phyloP scores from a whole-genome alignment of 2,888 invertebrate genomes.

The Cheilosia pagana region DNA sequence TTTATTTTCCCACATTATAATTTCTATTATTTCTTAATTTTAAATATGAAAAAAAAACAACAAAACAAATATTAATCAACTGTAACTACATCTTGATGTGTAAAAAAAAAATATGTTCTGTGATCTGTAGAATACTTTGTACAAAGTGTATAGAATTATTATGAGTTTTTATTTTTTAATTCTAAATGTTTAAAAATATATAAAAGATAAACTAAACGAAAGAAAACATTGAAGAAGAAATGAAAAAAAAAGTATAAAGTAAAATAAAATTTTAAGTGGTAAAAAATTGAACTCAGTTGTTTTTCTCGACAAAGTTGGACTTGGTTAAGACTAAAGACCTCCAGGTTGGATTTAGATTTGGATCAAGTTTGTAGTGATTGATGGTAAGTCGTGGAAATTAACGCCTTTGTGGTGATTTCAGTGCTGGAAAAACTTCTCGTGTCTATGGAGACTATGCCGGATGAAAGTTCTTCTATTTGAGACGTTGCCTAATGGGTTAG shows the following conservation, averaged over 20 bases:
- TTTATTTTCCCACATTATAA: conserved; percentile 55
- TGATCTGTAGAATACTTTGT: conserved; percentile 84
- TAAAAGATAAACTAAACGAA: conserved; percentile 46
- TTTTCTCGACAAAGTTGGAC: not conserved
- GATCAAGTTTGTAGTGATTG: not conserved
- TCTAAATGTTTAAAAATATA: conserved; percentile 60
- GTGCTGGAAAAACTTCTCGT: too few relatives aligned
- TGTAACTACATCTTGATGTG: conserved; percentile 75
- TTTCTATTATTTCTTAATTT: conserved; percentile 65
- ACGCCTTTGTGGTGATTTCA: too few relatives aligned
- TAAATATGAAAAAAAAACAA: conserved; percentile 60
- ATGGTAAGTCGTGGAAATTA: too few relatives aligned
- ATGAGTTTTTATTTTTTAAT: conserved; percentile 78
- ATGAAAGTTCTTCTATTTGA: too few relatives aligned
- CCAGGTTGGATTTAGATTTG: too few relatives aligned
- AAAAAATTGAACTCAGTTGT: conserved; percentile 29
- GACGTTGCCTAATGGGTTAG: too few relatives aligned
- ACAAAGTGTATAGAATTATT: conserved; percentile 82
- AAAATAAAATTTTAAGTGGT: conserved; percentile 61
- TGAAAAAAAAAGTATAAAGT: conserved; percentile 40
- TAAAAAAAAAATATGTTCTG: conserved; percentile 81
- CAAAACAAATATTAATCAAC: conserved; percentile 44
- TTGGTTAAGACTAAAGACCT: too few relatives aligned
- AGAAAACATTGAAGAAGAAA: conserved; percentile 43
- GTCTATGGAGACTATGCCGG: too few relatives aligned